Conservation (phyloP, 2,797 vertebrate genomes). For the Cuniculus paca region DNA sequence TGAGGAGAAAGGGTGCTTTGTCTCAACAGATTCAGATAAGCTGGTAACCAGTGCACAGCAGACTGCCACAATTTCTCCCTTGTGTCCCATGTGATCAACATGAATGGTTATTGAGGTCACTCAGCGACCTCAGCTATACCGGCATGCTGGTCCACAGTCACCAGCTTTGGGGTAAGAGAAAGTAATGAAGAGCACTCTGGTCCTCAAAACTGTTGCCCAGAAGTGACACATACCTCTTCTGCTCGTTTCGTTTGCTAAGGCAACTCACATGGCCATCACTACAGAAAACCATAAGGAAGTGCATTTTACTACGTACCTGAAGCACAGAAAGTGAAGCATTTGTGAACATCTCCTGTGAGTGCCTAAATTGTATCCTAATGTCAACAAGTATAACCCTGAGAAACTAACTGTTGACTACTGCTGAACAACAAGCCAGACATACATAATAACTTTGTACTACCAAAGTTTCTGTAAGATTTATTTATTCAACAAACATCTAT, state of each 20-base stretch:
- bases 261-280: not conserved
- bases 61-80: not conserved
- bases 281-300: not conserved
- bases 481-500: conserved; percentile 22
- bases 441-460: not conserved
- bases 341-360: not conserved
- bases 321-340: not conserved
- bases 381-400: not conserved
- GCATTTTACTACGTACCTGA: not conserved
- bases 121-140: not conserved
- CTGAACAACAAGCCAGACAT: not conserved
- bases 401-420: not conserved
- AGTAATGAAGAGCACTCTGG: not conserved
- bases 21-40: not conserved
- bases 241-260: not conserved
- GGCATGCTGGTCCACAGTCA: not conserved
- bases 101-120: not conserved
- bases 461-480: not conserved
- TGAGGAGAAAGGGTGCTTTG: too few species aligned
- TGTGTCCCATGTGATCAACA: not conserved
- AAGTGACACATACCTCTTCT: not conserved
- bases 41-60: not conserved
- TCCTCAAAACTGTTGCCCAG: not conserved
- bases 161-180: not conserved
- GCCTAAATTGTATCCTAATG: not conserved